Evolutionary conservation across 30 jellyfish, hydroid and myxozoan species (phyloP).

Genomic region (Hydractinia echinata): DNA sequence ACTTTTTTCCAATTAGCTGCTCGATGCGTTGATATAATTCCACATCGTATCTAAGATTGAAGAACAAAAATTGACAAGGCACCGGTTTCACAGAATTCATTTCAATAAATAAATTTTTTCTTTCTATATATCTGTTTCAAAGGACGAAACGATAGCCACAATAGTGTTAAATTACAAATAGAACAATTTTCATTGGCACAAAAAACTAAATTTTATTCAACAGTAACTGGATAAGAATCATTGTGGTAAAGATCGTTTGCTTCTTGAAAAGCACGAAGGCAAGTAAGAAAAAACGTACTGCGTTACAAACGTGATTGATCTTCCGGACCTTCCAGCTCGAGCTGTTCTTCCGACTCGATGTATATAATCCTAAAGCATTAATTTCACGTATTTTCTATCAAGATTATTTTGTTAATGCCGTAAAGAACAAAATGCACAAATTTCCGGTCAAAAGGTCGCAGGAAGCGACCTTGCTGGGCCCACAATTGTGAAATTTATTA

Average conservation of each 20-base stretch:
- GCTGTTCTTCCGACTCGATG: slow-evolving; percentile 99
- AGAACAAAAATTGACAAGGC: no score
- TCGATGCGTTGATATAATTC: slow-evolving; percentile 97
- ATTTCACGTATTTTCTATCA: no score
- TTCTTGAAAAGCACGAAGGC: slow-evolving; percentile 17
- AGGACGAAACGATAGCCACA: no score
- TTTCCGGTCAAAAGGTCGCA: no score
- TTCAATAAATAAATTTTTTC: no score
- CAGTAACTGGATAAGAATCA: neutral
- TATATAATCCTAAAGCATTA: slow-evolving; percentile 70
- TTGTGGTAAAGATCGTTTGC: slow-evolving; percentile 2
- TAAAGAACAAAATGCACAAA: no score
- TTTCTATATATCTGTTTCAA: no score
- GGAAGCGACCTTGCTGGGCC: no score
- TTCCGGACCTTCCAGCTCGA: slow-evolving; percentile 97
- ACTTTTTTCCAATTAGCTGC: slow-evolving; percentile 80
- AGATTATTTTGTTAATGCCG: no score
- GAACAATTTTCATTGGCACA: neutral
- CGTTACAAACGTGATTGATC: slow-evolving; percentile 85
- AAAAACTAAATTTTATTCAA: neutral
- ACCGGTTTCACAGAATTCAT: no score
- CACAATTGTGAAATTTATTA: no score
- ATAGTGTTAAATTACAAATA: no score
- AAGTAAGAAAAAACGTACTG: slow-evolving; percentile 51
- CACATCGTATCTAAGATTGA: slow-evolving; percentile 68